Evolutionary conservation across 2,888 invertebrate species (phyloP), one percentile per base, ranked within the genome.

Genomic region (Zaprionus obscuricornis): DNA sequence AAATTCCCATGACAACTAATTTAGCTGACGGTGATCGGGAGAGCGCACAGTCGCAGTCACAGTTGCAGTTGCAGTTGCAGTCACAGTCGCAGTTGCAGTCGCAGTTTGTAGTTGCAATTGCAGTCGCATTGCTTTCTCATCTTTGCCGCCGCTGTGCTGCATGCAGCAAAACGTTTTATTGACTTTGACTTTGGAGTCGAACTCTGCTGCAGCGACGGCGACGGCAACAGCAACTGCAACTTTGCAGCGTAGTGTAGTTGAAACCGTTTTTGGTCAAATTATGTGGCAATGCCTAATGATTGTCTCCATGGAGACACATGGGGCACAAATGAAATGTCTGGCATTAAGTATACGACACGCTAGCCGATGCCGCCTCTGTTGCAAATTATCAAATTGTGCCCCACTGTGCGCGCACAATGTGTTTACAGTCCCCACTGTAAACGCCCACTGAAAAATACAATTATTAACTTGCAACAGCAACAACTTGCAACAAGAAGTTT

Each of bases 1-100:
- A 81, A 81, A 81, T 81, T 81, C 81, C 81, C 81, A 81, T 81
- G 81, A 81, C 85, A 81, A 81, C 85, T 81, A 85, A 81, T 81
- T 81, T 81, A 85, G 81, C 83, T 71, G 68, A 63, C 68, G 64
- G 56, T 64, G 74, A 60, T 60, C 65, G 59, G 45, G 39, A 57
- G 63, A 43, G 4, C 22, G 7, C 5, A 22, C 4, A 4, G 22
- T 22, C 7, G 22, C 22, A 22, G 22, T 22, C 7, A 7, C 22
- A 63, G 57, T 59, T 43, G 63, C 65, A 5, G 22, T 65, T 65
- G 65, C 63, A 56, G 64, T 56, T 55, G 22, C 22, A 5, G 49
- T 46, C 8, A 46, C 54, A 36, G n/a, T n/a, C n/a, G n/a, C n/a
- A n/a, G n/a, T n/a, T n/a, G n/a, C n/a, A 22, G 22, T 22, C 7